Conservation (phyloP, 2,888 invertebrate species). For the Synergus umbraculus region DNA sequence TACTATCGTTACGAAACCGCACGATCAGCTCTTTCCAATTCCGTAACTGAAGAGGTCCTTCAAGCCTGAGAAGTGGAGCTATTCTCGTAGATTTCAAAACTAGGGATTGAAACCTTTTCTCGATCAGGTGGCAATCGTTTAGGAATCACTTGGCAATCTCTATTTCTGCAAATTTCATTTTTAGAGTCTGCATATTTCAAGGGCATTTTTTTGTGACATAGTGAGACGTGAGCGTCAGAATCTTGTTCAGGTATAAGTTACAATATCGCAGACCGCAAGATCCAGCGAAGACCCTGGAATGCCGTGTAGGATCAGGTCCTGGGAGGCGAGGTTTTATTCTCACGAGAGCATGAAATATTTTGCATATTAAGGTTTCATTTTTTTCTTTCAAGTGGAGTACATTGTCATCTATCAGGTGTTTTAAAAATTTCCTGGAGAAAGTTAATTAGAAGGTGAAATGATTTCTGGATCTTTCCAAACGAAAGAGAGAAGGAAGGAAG, state of each 20-base stretch:
- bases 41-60: neutral
- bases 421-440: neutral
- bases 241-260: constrained; percentile 22
- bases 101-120: neutral
- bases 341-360: constrained; percentile 46
- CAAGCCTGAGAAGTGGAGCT: neutral
- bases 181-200: neutral
- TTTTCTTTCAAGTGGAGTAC: neutral
- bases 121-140: no score
- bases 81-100: neutral
- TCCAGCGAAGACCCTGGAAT: constrained; percentile 54
- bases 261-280: constrained; percentile 52
- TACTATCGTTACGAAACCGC: constrained; percentile 47
- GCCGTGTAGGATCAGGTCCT: constrained; percentile 22
- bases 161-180: neutral
- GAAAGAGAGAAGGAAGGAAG: no score
- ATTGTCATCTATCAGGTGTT: neutral
- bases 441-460: no score
- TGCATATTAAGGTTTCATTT: constrained; percentile 45
- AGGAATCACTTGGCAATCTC: neutral
- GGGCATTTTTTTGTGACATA: neutral
- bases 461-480: neutral
- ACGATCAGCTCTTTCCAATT: neutral
- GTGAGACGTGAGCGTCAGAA: neutral
- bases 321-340: constrained; percentile 37